These are phyloP conservation scores for Drosophila jambulina DNA, from an alignment of 1,140 invertebrate genomes.

Conservation along the genomic window DNA sequence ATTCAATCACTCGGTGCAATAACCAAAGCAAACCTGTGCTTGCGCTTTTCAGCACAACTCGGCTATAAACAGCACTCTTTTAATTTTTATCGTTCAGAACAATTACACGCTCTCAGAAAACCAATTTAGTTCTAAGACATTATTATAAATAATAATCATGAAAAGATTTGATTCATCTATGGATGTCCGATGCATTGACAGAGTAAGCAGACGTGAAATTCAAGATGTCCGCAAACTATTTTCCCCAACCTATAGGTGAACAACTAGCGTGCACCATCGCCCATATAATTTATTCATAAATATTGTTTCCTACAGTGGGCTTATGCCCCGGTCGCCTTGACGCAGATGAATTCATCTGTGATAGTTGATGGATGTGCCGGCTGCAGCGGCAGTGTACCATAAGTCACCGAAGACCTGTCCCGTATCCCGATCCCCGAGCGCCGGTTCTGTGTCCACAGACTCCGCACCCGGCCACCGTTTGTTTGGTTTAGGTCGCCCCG, in stretches of 20 bases:
- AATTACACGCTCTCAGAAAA: neutral
- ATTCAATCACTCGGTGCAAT: too few species aligned
- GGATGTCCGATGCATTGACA: neutral
- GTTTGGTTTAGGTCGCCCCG: slow-evolving; percentile 27
- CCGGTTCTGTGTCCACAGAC: slow-evolving; percentile 28
- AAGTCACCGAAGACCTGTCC: slow-evolving; percentile 63
- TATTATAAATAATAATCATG: neutral
- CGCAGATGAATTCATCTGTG: slow-evolving; percentile 83
- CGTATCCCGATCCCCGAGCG: slow-evolving; percentile 14
- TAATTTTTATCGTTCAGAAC: neutral
- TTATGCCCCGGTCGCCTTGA: slow-evolving; percentile 67
- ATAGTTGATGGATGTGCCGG: slow-evolving; percentile 83
- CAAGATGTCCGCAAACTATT: neutral
- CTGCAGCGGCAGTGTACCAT: slow-evolving; percentile 77
- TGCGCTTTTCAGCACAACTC: too few species aligned
- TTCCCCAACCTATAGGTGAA: neutral
- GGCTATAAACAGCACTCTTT: too few species aligned
- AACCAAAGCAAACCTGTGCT: too few species aligned
- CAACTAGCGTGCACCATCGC: slow-evolving; percentile 30
- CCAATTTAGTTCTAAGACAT: neutral
- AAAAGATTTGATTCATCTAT: neutral
- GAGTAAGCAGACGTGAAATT: neutral
- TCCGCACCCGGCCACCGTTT: slow-evolving; percentile 37
- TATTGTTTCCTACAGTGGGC: slow-evolving; percentile 77
- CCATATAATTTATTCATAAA: slow-evolving; percentile 84